These are phyloP conservation scores for Eidolon dupreanum DNA, from an alignment of 2,797 vertebrate genomes.

Conservation along the genomic window DNA sequence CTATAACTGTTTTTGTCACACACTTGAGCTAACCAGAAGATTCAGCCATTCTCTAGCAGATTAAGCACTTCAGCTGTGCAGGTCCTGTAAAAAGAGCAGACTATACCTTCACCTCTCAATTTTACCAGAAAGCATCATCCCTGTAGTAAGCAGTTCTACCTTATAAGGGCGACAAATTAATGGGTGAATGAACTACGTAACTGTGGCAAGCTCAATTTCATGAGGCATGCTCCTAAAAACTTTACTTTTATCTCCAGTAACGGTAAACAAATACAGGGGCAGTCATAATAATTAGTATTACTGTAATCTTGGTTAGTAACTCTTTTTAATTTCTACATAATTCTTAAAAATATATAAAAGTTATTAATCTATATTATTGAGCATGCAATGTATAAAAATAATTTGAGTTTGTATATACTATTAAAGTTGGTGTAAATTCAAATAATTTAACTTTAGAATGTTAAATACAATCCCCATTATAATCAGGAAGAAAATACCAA, in stretches of 20 bases:
- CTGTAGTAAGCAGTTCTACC: neutral
- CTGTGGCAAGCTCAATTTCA: neutral
- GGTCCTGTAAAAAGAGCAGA: neutral
- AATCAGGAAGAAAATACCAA: neutral
- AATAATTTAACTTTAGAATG: constrained; percentile 14
- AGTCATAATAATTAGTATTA: neutral
- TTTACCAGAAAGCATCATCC: neutral
- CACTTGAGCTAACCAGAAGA: neutral
- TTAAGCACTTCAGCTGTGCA: neutral
- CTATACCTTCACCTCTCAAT: neutral
- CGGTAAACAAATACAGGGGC: neutral
- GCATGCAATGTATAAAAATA: neutral
- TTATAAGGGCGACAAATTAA: neutral
- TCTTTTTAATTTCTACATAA: neutral
- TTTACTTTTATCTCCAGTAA: neutral
- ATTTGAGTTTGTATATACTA: neutral
- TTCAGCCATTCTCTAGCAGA: neutral
- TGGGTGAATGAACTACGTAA: neutral
- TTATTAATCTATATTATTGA: neutral
- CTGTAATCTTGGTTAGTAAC: neutral
- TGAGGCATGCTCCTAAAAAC: constrained; percentile 8
- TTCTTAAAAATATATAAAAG: neutral
- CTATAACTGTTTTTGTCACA: neutral
- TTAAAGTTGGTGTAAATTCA: neutral
- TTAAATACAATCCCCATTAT: neutral